Percentiles rank a stretch among this genome's conserved stretches.
Evolutionary conservation across 2,888 invertebrate species (phyloP).

Genomic region (Vesta saturnalis): DNA sequence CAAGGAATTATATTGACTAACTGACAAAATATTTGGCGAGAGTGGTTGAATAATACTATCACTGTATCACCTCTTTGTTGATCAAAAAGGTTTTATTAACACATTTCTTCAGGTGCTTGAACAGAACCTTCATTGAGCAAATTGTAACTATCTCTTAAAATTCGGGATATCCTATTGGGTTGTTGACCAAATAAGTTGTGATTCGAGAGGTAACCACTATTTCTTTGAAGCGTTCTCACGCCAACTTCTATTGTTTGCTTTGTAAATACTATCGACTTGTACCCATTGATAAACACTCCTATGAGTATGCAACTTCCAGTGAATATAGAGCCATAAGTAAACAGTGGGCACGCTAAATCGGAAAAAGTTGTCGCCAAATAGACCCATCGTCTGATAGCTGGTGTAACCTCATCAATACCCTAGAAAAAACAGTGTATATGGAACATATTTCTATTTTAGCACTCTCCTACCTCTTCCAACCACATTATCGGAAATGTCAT

Average conservation of each 20-base stretch:
- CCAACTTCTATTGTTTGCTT: constrained; percentile 83
- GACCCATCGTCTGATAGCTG: constrained; percentile 83
- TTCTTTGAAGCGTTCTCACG: constrained; percentile 74
- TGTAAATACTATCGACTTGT: constrained; percentile 78
- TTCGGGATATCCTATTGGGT: constrained; percentile 18
- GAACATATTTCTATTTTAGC: not conserved
- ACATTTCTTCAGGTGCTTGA: not conserved
- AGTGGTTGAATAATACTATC: not conserved
- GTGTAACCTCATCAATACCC: constrained; percentile 82
- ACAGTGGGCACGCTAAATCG: constrained; percentile 74
- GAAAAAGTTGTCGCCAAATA: constrained; percentile 82
- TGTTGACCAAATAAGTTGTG: constrained; percentile 10
- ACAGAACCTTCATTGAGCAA: not conserved
- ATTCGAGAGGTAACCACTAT: constrained; percentile 68
- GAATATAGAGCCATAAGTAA: constrained; percentile 78
- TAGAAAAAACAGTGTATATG: constrained; percentile 55
- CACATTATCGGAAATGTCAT: constrained; percentile 89
- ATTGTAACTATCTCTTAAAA: constrained; percentile 26
- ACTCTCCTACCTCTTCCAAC: constrained; percentile 79
- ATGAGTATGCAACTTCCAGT: constrained; percentile 73
- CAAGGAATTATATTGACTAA: not conserved
- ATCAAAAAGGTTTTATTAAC: not conserved
- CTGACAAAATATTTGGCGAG: too few relatives aligned
- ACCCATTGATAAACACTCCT: constrained; percentile 75
- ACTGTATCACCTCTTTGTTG: not conserved